Conservation (phyloP, 2,797 vertebrate genomes). For the Sebastes nivosus region DNA sequence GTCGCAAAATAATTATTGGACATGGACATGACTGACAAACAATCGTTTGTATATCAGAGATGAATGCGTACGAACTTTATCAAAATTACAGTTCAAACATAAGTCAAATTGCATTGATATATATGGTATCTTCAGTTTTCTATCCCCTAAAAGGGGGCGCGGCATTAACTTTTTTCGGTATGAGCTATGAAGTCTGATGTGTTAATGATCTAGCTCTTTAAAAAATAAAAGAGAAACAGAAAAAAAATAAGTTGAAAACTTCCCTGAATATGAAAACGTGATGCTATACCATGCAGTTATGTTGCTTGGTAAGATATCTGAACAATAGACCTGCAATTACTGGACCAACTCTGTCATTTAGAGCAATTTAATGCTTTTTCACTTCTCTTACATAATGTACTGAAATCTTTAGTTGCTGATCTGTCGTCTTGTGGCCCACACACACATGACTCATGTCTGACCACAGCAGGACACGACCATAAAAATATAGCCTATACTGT, state of each 20-base stretch:
- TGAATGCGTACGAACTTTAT: not conserved
- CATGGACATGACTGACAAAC: too few species aligned
- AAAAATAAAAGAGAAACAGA: not conserved
- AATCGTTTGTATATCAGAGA: not conserved
- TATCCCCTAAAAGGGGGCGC: not conserved
- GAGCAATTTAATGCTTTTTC: not conserved
- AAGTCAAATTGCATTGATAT: too few species aligned
- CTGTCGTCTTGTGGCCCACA: not conserved
- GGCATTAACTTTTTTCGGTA: too few species aligned
- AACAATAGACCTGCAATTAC: not conserved
- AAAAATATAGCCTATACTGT: too few species aligned
- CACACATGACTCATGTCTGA: constrained; percentile 6
- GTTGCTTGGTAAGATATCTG: not conserved
- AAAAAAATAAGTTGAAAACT: not conserved
- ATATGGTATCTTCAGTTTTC: not conserved
- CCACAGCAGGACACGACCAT: not conserved
- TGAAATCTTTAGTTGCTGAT: not conserved
- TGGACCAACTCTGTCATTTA: not conserved
- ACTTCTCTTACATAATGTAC: not conserved
- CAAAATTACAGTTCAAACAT: not conserved
- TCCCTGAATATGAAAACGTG: not conserved
- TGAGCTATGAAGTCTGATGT: not conserved
- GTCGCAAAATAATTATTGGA: too few species aligned
- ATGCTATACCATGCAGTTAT: not conserved
- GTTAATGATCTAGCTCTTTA: not conserved